Base-by-base conservation (phyloP, 1,140 invertebrate species). In the Cylas formicarius region DNA sequence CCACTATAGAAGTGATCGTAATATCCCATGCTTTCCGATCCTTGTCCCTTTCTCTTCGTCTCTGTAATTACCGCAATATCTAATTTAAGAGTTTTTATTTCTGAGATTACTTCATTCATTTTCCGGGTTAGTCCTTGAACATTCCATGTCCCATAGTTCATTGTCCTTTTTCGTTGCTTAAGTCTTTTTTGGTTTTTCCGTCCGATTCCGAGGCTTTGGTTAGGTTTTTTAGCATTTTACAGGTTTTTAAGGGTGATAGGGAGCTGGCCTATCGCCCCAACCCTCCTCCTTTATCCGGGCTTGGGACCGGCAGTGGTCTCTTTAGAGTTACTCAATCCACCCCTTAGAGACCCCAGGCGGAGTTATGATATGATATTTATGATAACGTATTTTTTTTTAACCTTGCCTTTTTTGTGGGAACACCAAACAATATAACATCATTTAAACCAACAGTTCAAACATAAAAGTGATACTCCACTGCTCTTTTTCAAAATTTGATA, bases 1-100 rank as follows among this genome's bases (percentile, higher is more conserved):
- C 42, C 32, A 32, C 42, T 44, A 16, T 44, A 44, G 19, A 44
- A 37, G 14, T 44, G 42, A 26, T 44, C 33, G 17, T 37, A 44
- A 11, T 44, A 8, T 22, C 33, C 42, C 3, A 36, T n/a, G 32
- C 28, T 44, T 28, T 44, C 33, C 6, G 42, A 44, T 4, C 42
- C 42, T 21, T 44, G 4, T 26, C 42, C 42, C 28, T 37, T 44
- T 16, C 27, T 39, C 4, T 39, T 27, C 4, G 36, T 39, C 22
- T 36, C 33, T 16, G 33, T 19, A 20, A 36, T 10, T 13, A 36
- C 33, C 13, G 18, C 13, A 8, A 39, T 4, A n/a, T 39, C 23
- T 16, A 28, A n/a, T n/a, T 16, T n/a, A 13, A 28, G 23, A 5
- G 5, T 9, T 7, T 28, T 24, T 4, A 27, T 33, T 27, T 39